phyloP scores from a whole-genome alignment of 1,140 invertebrate species.

The Atta cephalotes region DNA sequence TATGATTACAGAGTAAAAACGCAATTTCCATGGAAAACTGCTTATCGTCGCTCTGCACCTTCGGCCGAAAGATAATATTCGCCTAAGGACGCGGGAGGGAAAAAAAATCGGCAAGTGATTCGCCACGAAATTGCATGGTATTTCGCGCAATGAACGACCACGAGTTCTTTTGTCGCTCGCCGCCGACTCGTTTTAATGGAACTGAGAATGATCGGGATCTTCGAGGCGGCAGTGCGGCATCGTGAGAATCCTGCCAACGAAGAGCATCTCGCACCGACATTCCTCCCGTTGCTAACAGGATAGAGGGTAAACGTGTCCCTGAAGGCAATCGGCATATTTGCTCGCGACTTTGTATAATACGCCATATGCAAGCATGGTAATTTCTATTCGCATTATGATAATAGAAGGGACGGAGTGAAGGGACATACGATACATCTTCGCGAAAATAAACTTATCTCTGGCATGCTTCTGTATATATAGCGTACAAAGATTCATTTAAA shows the following conservation, averaged over 20 bases:
- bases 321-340: constrained; percentile 71
- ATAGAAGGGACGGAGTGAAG: constrained; percentile 15
- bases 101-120: constrained; percentile 35
- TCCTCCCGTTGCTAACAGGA: constrained; percentile 72
- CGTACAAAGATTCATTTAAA: not conserved
- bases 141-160: constrained; percentile 33
- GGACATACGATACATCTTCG: not conserved
- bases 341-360: constrained; percentile 62
- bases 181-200: constrained; percentile 66
- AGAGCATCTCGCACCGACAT: constrained; percentile 58
- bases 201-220: constrained; percentile 53
- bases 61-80: constrained; percentile 20
- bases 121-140: constrained; percentile 54
- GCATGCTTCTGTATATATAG: not conserved
- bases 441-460: not conserved
- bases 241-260: constrained; percentile 66
- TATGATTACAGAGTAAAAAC: not conserved
- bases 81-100: not conserved
- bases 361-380: constrained; percentile 35
- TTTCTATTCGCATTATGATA: constrained; percentile 57
- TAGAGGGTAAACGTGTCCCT: constrained; percentile 75
- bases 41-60: not conserved
- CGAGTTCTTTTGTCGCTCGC: constrained; percentile 51
- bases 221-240: constrained; percentile 29
- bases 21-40: constrained; percentile 19